Evolutionary conservation across 2,797 vertebrate species (phyloP), one percentile per base, ranked within the genome.

Genomic region (Tamandua tetradactyla): DNA sequence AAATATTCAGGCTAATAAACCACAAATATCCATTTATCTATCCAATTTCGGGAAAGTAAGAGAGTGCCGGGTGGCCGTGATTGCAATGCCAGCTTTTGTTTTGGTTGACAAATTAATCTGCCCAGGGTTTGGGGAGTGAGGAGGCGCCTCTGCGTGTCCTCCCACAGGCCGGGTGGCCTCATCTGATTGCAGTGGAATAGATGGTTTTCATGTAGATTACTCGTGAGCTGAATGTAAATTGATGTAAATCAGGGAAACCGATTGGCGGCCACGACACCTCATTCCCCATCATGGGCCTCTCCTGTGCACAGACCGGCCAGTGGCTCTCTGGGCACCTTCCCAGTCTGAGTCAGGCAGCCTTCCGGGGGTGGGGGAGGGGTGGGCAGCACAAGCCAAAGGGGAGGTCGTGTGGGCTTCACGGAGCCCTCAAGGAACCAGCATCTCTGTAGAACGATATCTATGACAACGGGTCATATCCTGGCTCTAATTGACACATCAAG

Each of bases 171-270:
- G 5, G 64, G 55, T 55, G 3, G 88, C 86, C 84, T 71, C 91
- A 0, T 35, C 71, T 74, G 94, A 87, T 93, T 93, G 83, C 82
- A 8, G n/a, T 11, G n/a, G 81, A 86, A 81, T 83, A 47, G 96
- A 79, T 12, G 80, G 42, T 96, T 96, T 94, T 93, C 95, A 90
- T 97, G 96, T 94, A 91, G 84, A 96, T 97, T 97, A 93, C 95
- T 5, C 12, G 7, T 44, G 84, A 66, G 94, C 94, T 5, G 91
- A 92, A 97, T 97, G 96, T 97, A 97, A 97, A 97, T 97, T 97
- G 96, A 97, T 97, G 96, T 97, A 97, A 97, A 97, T 97, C 94
- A 97, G 81, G 88, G 94, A 88, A 88, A 89, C 42, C 0, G 78
- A 72, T 80, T 94, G 42, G 96, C 27, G 6, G 87, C 96, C 97